Evolutionary conservation across 2,797 vertebrate species (phyloP).

Genomic region (Crocidura indochinensis): DNA sequence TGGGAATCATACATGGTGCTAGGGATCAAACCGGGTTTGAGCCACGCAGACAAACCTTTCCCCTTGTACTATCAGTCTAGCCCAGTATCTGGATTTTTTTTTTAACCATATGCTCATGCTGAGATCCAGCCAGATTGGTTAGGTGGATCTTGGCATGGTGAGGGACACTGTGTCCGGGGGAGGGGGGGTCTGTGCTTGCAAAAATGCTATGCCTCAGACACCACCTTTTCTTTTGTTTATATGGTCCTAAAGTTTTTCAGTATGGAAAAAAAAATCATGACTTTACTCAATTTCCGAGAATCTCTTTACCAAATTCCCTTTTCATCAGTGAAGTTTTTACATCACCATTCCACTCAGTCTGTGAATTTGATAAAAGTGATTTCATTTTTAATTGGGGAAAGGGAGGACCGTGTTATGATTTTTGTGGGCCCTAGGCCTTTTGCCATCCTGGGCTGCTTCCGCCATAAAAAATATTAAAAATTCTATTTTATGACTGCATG

Average conservation of each 20-base stretch:
- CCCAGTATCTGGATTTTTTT: too few species aligned
- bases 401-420: constrained; percentile 5
- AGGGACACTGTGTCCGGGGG: background rate
- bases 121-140: too few species aligned
- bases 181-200: background rate
- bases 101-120: too few species aligned
- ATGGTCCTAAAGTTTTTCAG: background rate
- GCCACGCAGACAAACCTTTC: too few species aligned
- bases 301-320: background rate
- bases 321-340: constrained; percentile 11
- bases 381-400: constrained; percentile 10
- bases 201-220: background rate
- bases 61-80: too few species aligned
- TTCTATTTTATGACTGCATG: background rate
- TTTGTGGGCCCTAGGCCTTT: background rate
- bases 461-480: constrained; percentile 50
- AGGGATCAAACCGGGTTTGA: too few species aligned
- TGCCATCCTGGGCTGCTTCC: background rate
- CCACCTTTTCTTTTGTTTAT: background rate
- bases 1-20: too few species aligned
- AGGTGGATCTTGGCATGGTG: too few species aligned
- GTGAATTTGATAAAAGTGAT: constrained; percentile 10
- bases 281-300: constrained; percentile 36
- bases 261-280: background rate
- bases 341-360: background rate